Base-by-base conservation (phyloP, 2,797 vertebrate genomes). In the Carapus acus region DNA sequence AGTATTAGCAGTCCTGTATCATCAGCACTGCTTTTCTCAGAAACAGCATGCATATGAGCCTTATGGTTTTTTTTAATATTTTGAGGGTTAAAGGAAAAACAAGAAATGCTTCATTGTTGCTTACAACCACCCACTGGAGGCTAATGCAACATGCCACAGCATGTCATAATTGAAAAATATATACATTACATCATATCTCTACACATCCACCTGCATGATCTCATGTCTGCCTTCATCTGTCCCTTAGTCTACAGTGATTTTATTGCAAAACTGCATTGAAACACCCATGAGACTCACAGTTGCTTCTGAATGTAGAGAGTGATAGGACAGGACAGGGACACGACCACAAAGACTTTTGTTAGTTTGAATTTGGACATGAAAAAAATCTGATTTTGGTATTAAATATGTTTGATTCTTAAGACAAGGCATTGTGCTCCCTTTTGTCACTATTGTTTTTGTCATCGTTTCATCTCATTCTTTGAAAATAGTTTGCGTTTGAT, bases 21-120 rank as follows among this genome's bases (percentile, higher is more conserved):
- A 56, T 62, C 54, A 56, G 57, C 57, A 43, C 61, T 76, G 69
- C 49, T 62, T 45, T 78, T 77, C 58, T 70, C 46, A 55, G 14
- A 45, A 46, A 62, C 59, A 57, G 58, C 53, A 67, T 72, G 67
- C 59, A 74, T 39, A 59, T 38, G 34, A 58, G 53, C 38, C 29
- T 52, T 54, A 33, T 21, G 46, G n/a, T n/a, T 57, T 43, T 34
- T 68, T 47, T n/a, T 64, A 65, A 47, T 56, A 39, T 62, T 54
- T 61, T 51, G 48, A 58, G 38, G 33, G 43, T 21, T 57, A 49
- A 63, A 63, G 14, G 5, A 41, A 27, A 57, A 24, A 51, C 49
- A 9, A 48, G 43, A 51, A 63, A 47, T 20, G 39, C 45, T 67
- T 64, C 8, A 40, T 16, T 59, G 44, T 74, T 60, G 51, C 47